Evolutionary conservation across 64 coral and sea anemone genomes (phyloP), one percentile per base, ranked within the genome.

Genomic region (Dendrophyllia cribrosa): DNA sequence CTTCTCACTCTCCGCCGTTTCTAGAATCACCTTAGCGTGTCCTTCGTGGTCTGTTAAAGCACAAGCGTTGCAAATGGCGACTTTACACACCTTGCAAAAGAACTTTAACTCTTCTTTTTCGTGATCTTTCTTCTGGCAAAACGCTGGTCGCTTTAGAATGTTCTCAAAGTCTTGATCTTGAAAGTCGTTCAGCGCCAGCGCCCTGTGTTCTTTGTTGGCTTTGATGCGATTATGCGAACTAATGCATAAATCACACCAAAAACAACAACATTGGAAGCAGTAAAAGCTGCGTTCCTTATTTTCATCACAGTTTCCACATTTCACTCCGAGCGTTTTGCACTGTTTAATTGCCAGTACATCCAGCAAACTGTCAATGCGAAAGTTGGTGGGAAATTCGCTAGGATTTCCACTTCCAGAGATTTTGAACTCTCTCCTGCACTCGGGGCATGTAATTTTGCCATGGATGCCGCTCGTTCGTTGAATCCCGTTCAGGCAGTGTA

Each of bases 131-230:
- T 66, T 66, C 16, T 19, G 14, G 20, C 63, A 66, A 66, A 66
- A n/a, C 20, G 63, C 20, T 19, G 63, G 63, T 19, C 20, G 63
- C 16, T 66, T 20, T 19, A 83, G 43, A 58, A 83, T 83, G 79
- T 25, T 63, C 12, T 23, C 79, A 58, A 83, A 63, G 52, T 83
- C 56, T 44, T 83, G 23, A 14, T 65, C 79, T 3, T 23, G 14
- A 83, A 83, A 83, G 63, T 83, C 79, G 59, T 43, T 83, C 22
- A 83, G 51, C 46, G 55, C 79, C 59, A 83, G 58, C n/a, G 63
- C 17, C 0, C 17, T 52, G 46, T 83, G 79, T 62, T 46, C 79
- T 14, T 58, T 51, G 13, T 15, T 43, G 10, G 58, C 21, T 61
- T 34, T 66, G 14, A 62, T 63, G 16, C 55, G 5, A 53, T 22